Percentiles rank a stretch among this genome's conserved stretches.
Evolutionary conservation across 2,113 vertebrate genomes (phyloP).

Genomic region (Rhabdomys dilectus): DNA sequence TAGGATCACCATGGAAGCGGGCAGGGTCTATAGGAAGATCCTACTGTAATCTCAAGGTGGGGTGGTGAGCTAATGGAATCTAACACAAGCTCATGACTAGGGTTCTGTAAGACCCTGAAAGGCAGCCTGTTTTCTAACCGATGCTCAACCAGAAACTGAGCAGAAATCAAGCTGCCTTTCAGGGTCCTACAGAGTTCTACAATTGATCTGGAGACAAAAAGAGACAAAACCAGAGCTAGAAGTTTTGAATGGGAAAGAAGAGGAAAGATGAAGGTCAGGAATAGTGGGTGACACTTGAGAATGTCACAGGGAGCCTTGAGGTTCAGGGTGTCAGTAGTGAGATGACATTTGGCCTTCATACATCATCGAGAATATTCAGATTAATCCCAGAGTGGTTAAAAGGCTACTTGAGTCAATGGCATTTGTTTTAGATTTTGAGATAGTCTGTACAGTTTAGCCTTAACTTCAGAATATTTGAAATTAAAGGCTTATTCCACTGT

Average conservation of each 20-base stretch:
- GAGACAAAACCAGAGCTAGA: neutral
- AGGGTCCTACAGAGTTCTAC: no score
- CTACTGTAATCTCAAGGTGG: constrained; percentile 59
- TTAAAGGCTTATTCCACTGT: neutral
- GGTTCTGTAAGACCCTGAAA: no score
- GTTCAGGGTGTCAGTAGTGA: neutral
- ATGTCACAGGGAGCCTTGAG: neutral
- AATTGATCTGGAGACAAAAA: neutral
- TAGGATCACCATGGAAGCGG: neutral
- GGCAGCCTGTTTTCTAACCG: no score
- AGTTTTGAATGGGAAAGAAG: neutral
- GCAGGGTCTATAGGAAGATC: constrained; percentile 65
- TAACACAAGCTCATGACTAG: constrained; percentile 41
- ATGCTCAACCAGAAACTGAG: no score
- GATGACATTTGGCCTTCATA: neutral
- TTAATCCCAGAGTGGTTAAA: neutral
- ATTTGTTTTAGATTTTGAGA: neutral
- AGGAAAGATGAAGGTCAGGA: neutral
- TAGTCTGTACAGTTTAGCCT: neutral
- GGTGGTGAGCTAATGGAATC: constrained; percentile 50
- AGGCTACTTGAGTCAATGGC: neutral
- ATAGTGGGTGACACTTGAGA: neutral
- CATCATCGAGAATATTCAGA: neutral
- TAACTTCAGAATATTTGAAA: neutral
- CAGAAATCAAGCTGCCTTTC: no score